phyloP scores from a whole-genome alignment of 1,140 invertebrate species.

The Cataglyphis hispanica region DNA sequence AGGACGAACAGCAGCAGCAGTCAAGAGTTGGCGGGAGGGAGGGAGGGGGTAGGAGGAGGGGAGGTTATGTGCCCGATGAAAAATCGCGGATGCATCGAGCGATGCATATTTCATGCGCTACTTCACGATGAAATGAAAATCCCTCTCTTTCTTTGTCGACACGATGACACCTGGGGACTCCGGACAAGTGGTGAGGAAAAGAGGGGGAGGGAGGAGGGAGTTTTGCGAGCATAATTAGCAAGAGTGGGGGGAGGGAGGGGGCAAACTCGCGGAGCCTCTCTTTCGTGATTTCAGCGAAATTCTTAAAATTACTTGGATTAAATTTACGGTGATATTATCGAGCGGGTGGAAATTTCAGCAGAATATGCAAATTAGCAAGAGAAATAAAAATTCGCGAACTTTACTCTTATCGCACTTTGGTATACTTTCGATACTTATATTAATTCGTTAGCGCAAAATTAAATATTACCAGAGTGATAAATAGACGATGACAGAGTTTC shows the following conservation, averaged over 20 bases:
- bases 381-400: conserved; percentile 21
- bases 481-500: not conserved
- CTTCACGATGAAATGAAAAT: conserved; percentile 77
- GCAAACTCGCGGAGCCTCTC: not conserved
- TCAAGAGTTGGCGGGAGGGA: too few relatives aligned
- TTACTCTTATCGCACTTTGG: conserved; percentile 22
- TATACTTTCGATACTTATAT: conserved; percentile 2
- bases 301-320: conserved; percentile 54
- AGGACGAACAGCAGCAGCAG: conserved; percentile 64
- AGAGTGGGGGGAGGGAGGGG: not conserved
- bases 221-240: conserved; percentile 38
- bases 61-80: conserved; percentile 70
- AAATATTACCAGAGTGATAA: not conserved
- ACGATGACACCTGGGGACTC: conserved; percentile 22
- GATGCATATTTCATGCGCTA: conserved; percentile 80
- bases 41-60: not conserved
- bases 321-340: conserved; percentile 42
- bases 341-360: not conserved
- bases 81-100: conserved; percentile 75
- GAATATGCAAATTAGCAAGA: conserved; percentile 24
- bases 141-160: conserved; percentile 64
- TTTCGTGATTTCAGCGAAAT: conserved; percentile 36
- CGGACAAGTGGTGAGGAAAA: not conserved
- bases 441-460: not conserved
- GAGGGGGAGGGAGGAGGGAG: not conserved